A percentile compares a stretch with the other conserved stretches of the same genome.
These are phyloP conservation scores for Caenorhabditis elegans DNA, from an alignment of 1,140 invertebrate species.

Conservation along the genomic window WBcel235 BX284606.5:807501-808000, in stretches of 20 bases:
- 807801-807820: not conserved
- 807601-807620: conserved; percentile 2
- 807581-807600: not conserved
- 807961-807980: not conserved
- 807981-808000: too few species aligned
- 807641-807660: not conserved
- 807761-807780: not conserved
- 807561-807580: too few species aligned
- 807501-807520: too few species aligned
- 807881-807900: not conserved
- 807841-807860: not conserved
- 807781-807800: not conserved
- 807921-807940: not conserved
- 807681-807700: not conserved
- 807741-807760: not conserved
- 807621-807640: not conserved
- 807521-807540: too few species aligned
- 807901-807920: not conserved
- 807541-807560: too few species aligned
- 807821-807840: not conserved
- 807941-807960: not conserved
- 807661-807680: not conserved
- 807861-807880: not conserved
- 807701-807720: not conserved
- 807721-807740: not conserved